Percentiles rank a stretch among this genome's conserved stretches.
Conservation (phyloP, 2,797 vertebrate genomes). For the Sebastes hubbsi region DNA sequence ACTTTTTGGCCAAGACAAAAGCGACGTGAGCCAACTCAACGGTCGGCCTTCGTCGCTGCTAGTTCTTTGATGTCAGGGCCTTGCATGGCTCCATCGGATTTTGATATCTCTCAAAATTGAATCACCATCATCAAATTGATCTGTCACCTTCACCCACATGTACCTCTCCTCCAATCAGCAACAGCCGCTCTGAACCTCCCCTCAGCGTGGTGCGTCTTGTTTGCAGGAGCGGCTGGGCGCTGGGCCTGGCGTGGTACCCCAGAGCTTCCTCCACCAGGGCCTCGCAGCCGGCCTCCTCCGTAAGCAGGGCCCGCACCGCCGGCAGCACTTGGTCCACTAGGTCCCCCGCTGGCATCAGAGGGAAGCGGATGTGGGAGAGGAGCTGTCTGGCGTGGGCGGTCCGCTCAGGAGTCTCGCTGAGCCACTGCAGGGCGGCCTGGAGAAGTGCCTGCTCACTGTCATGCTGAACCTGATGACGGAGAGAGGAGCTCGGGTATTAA, state of each 20-base stretch:
- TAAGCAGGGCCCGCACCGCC: slow-evolving; percentile 85
- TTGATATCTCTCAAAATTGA: neutral
- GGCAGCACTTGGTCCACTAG: slow-evolving; percentile 87
- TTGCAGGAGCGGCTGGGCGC: slow-evolving; percentile 90
- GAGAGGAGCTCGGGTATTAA: neutral
- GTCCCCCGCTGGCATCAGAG: slow-evolving; percentile 87
- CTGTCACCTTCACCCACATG: neutral
- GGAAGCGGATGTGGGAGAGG: slow-evolving; percentile 90
- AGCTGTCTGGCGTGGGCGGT: slow-evolving; percentile 82
- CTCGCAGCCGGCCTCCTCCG: slow-evolving; percentile 84
- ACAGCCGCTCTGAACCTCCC: slow-evolving; percentile 84
- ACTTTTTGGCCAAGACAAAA: no score
- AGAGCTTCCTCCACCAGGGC: slow-evolving; percentile 90
- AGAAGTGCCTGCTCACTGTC: slow-evolving; percentile 90
- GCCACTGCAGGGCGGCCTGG: slow-evolving; percentile 90
- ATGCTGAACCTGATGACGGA: slow-evolving; percentile 82
- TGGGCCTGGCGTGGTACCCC: slow-evolving; percentile 85
- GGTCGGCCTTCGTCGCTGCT: no score
- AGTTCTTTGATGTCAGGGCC: no score
- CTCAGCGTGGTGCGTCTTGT: slow-evolving; percentile 84
- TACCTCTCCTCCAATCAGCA: slow-evolving; percentile 93
- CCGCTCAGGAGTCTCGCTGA: slow-evolving; percentile 86
- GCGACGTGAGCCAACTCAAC: no score
- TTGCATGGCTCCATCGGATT: neutral
- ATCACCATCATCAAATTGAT: neutral